phyloP scores from a whole-genome alignment of 1,140 invertebrate genomes.

The Tribolium madens region DNA sequence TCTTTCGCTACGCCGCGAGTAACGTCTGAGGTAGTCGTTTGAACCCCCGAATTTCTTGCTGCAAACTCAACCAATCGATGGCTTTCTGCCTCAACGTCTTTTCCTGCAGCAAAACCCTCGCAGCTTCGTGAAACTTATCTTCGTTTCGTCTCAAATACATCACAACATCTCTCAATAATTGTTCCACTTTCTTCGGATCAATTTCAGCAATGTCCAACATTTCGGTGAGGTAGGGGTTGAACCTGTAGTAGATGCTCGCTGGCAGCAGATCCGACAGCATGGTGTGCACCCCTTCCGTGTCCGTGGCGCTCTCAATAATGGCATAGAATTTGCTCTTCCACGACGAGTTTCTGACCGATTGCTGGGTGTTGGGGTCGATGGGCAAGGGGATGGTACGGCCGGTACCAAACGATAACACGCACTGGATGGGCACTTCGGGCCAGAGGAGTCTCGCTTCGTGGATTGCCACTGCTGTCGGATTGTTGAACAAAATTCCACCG shows the following conservation, averaged over 20 bases:
- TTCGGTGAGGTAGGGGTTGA: constrained; percentile 92
- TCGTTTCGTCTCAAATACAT: constrained; percentile 86
- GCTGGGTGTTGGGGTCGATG: constrained; percentile 59
- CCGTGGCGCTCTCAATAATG: constrained; percentile 91
- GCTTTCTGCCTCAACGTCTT: constrained; percentile 65
- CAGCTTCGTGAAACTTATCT: constrained; percentile 76
- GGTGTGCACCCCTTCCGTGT: constrained; percentile 88
- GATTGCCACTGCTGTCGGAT: constrained; percentile 90
- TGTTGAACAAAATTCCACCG: constrained; percentile 91
- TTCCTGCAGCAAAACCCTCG: constrained; percentile 66
- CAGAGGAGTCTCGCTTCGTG: constrained; percentile 90
- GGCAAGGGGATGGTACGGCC: constrained; percentile 72
- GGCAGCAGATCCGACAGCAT: constrained; percentile 87
- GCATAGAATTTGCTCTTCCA: constrained; percentile 88
- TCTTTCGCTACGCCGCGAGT: not conserved
- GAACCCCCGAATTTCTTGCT: constrained; percentile 51
- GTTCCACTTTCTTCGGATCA: constrained; percentile 74
- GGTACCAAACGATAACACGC: constrained; percentile 91
- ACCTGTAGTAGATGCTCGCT: constrained; percentile 83
- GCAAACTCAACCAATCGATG: constrained; percentile 67
- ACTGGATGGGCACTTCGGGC: constrained; percentile 84
- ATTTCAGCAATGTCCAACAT: constrained; percentile 88
- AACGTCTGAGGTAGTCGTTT: not conserved
- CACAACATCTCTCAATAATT: constrained; percentile 75
- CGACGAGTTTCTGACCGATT: constrained; percentile 66